Base-by-base conservation (phyloP, 30 jellyfish, hydroid and myxozoan genomes). In the Turritopsis rubra region DNA sequence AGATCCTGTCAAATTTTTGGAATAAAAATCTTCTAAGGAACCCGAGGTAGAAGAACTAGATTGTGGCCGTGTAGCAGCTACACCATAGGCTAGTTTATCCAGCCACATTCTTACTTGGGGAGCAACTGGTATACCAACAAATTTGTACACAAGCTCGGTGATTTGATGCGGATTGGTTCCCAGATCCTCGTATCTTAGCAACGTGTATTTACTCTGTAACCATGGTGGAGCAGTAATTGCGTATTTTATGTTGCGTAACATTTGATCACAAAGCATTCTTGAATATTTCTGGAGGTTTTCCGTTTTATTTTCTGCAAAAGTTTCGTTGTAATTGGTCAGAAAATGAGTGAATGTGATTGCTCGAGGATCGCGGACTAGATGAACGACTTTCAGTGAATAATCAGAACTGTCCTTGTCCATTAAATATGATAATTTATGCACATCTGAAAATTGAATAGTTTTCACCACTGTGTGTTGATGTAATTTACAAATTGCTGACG, bases 51-150 rank as follows among this genome's bases (percentile, higher is more conserved):
- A 94, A 21, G 99, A 94, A 74, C 99, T 87, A 28, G 91, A 74
- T 26, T 94, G 99, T 16, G 99, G 90, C 52, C 90, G 83, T 23
- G 93, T 89, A 20, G 96, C 85, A 13, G 89, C 83, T 1, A 84
- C 91, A n/a, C 88, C 88, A 78, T 94, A 89, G 9, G 99, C 91
- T 25, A 94, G 80, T 78, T 94, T 94, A 79, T 94, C 99, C 60
- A 94, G 95, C 99, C 99, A 94, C 97, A 94, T 89, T n/a, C 99
- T 97, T 9, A 94, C 99, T 72, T 94, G 99, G 23, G 99, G 97
- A 19, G 96, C 99, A 23, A 94, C 95, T 4, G 99, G 99, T 20
- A 94, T 90, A 18, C 99, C 99, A 25, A 89, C 99, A 75, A 94
- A 94, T 73, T 94, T 94, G 82, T 94, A 89, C 26, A 94, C 99